Base-by-base conservation (phyloP, 1,140 invertebrate genomes). In the Scaptomyza hsui region DNA sequence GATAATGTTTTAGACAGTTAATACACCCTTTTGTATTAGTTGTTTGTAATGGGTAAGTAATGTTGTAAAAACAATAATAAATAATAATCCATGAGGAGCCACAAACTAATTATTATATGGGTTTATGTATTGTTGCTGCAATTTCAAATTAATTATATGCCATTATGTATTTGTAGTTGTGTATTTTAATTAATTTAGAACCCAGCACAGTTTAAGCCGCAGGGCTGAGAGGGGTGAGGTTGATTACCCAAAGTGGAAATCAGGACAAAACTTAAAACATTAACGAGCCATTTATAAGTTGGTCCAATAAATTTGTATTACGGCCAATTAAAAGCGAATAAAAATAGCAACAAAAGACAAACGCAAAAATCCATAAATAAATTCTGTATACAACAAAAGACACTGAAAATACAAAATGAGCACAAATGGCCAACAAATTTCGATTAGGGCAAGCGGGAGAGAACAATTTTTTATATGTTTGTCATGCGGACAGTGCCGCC, bases 311-410 rank as follows among this genome's bases (percentile, higher is more conserved):
- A 88, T 88, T 88, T 88, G 49, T 82, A 88, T 88, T 88, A 88
- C 81, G 82, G 82, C 82, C 82, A 88, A 88, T 88, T 88, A 88
- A 88, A 89, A 82, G 71, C 71, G 29, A 88, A 88, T 88, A 88
- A 89, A 88, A 86, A 81, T 65, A 60, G 72, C 69, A 68, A 68
- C 41, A 77, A 81, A 83, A 57, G 2, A n/a, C 32, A 53, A 41
- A 49, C 16, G 35, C 35, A 53, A 55, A 72, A 48, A 56, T 49
- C 64, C 68, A 71, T 67, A 72, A 72, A 67, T 67, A 70, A 70
- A 67, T 60, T 26, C 29, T n/a, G 35, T 51, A 35, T 35, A 15
- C 48, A 55, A 63, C 47, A 55, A 29, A 44, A 26, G n/a, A 55
- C 44, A 62, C 29, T 3, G 52, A 44, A 15, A 32, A 47, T 4